phyloP scores from a whole-genome alignment of 2,888 invertebrate genomes.

The Andricus quercusramuli region DNA sequence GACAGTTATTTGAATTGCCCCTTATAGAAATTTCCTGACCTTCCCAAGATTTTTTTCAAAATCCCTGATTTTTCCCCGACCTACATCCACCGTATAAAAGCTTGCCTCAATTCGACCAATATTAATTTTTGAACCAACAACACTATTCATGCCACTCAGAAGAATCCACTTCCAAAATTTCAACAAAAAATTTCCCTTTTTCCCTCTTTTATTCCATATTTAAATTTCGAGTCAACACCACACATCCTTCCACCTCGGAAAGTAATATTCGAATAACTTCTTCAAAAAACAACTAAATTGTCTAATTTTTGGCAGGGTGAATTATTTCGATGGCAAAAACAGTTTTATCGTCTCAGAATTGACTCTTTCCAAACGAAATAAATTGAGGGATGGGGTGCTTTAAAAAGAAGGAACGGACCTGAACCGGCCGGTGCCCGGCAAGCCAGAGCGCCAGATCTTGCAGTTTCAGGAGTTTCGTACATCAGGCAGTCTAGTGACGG shows the following conservation, averaged over 20 bases:
- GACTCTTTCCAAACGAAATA: neutral
- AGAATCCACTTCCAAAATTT: too few relatives aligned
- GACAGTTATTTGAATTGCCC: too few relatives aligned
- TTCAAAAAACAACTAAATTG: neutral
- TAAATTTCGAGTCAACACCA: too few relatives aligned
- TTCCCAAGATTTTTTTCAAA: too few relatives aligned
- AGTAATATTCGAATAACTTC: neutral
- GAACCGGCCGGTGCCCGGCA: constrained; percentile 34
- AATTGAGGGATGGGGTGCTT: neutral
- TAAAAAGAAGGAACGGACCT: neutral
- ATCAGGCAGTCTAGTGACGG: neutral
- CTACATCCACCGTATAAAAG: too few relatives aligned
- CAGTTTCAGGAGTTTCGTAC: too few relatives aligned
- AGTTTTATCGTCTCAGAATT: neutral
- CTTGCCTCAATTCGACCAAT: too few relatives aligned
- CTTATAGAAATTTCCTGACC: too few relatives aligned
- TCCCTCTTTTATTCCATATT: neutral
- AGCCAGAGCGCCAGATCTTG: neutral
- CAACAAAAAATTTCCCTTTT: neutral
- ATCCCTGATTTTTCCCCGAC: too few relatives aligned
- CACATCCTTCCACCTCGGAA: neutral
- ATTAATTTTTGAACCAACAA: too few relatives aligned
- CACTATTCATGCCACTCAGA: too few relatives aligned
- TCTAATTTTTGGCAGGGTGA: neutral
- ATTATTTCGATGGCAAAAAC: neutral